These are phyloP conservation scores for Thrips palmi DNA, from an alignment of 1,140 invertebrate species.

Conservation along the genomic window DNA sequence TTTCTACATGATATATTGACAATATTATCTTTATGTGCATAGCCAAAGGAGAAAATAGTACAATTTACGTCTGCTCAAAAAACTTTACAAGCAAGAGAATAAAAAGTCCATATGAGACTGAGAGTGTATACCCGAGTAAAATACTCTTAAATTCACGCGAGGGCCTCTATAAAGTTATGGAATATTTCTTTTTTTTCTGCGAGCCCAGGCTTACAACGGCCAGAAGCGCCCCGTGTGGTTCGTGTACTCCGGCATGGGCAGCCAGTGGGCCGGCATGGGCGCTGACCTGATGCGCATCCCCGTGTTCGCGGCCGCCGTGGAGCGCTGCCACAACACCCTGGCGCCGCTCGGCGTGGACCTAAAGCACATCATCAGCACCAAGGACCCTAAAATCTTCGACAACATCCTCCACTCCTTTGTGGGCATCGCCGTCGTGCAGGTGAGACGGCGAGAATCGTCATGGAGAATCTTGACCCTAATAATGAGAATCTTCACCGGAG, in stretches of 20 bases:
- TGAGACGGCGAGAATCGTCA: too few relatives aligned
- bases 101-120: too few relatives aligned
- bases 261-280: conserved; percentile 43
- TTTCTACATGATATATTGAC: too few relatives aligned
- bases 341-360: conserved; percentile 37
- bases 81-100: too few relatives aligned
- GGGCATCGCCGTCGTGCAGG: conserved; percentile 62
- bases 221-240: conserved; percentile 34
- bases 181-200: conserved; percentile 7
- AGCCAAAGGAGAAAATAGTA: too few relatives aligned
- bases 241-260: conserved; percentile 46
- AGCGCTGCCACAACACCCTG: conserved; percentile 32
- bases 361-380: conserved; percentile 35
- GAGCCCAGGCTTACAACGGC: conserved; percentile 22
- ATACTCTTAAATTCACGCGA: too few relatives aligned
- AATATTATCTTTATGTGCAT: too few relatives aligned
- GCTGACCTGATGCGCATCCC: conserved; percentile 14
- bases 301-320: conserved; percentile 6
- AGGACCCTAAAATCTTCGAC: conserved; percentile 35
- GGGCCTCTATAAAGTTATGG: background rate
- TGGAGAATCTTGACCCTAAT: conserved; percentile 17
- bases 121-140: too few relatives aligned
- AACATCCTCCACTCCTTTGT: conserved; percentile 46
- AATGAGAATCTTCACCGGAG: too few relatives aligned
- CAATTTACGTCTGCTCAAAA: too few relatives aligned